Evolutionary conservation across 2,888 invertebrate species (phyloP).

Genomic region (Hirtodrosophila confusa): DNA sequence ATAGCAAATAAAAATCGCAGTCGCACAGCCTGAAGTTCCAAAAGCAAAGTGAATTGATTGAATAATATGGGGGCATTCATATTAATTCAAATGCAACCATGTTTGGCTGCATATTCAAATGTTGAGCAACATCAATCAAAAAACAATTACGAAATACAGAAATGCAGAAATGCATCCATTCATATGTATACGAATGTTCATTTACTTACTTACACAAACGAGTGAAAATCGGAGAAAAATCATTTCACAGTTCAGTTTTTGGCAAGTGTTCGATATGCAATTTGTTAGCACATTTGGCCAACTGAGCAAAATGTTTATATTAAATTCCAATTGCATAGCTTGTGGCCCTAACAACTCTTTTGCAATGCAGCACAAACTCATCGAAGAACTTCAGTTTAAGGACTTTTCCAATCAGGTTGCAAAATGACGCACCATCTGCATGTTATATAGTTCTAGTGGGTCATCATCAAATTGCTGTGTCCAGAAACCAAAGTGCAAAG

Average conservation of each 20-base stretch:
- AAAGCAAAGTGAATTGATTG: too few relatives aligned
- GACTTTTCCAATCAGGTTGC: not conserved
- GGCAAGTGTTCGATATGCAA: constrained; percentile 57
- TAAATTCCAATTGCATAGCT: constrained; percentile 32
- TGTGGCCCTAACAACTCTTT: constrained; percentile 17
- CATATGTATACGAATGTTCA: too few relatives aligned
- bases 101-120: too few relatives aligned
- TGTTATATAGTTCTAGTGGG: constrained; percentile 21
- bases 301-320: constrained; percentile 41
- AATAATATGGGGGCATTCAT: too few relatives aligned
- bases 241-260: constrained; percentile 25
- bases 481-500: constrained; percentile 33
- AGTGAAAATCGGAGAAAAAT: too few relatives aligned
- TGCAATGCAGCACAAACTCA: constrained; percentile 8
- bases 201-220: not conserved
- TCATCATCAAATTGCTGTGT: constrained; percentile 19
- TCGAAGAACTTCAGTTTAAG: not conserved
- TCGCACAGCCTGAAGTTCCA: too few relatives aligned
- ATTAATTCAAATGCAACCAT: too few relatives aligned
- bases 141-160: too few relatives aligned
- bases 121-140: too few relatives aligned
- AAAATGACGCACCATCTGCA: constrained; percentile 10
- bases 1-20: too few relatives aligned
- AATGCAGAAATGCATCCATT: too few relatives aligned
- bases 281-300: constrained; percentile 50